These are phyloP conservation scores for Prosapia bicincta DNA, from an alignment of 2,888 invertebrate species.

Conservation along the genomic window DNA sequence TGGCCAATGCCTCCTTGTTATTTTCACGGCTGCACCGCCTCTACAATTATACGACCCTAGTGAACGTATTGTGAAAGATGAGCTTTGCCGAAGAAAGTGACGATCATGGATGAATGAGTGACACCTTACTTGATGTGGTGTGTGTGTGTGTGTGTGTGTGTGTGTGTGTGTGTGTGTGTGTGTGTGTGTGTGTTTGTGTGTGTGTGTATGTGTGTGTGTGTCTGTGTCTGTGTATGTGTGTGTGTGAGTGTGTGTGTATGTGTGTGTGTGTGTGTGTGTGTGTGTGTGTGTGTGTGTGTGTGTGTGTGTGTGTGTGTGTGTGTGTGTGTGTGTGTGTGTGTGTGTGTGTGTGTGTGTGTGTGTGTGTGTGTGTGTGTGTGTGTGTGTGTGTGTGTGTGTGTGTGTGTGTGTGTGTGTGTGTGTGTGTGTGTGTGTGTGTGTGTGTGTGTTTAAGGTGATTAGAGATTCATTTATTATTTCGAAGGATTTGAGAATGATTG, in stretches of 20 bases:
- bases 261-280: neutral
- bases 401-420: slow-evolving; percentile 5
- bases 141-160: neutral
- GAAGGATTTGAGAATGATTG: too few relatives aligned
- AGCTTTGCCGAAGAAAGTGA: neutral
- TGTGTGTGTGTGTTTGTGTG: slow-evolving; percentile 3
- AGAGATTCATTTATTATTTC: too few relatives aligned
- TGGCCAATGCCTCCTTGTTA: neutral
- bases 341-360: slow-evolving; percentile 5
- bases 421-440: slow-evolving; percentile 5
- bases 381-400: slow-evolving; percentile 5
- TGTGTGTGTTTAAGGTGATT: neutral
- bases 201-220: slow-evolving; percentile 3
- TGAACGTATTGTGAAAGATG: neutral
- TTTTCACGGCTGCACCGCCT: neutral
- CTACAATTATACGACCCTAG: neutral
- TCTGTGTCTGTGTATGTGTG: neutral
- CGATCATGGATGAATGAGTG: too few relatives aligned
- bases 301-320: slow-evolving; percentile 5
- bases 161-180: slow-evolving; percentile 5
- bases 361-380: slow-evolving; percentile 5
- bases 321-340: slow-evolving; percentile 5
- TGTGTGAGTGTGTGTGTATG: neutral
- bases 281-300: slow-evolving; percentile 3
- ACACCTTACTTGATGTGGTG: neutral